Evolutionary conservation across 92 coral and sea anemone species (phyloP).

Genomic region (Phenganax stokvisi): DNA sequence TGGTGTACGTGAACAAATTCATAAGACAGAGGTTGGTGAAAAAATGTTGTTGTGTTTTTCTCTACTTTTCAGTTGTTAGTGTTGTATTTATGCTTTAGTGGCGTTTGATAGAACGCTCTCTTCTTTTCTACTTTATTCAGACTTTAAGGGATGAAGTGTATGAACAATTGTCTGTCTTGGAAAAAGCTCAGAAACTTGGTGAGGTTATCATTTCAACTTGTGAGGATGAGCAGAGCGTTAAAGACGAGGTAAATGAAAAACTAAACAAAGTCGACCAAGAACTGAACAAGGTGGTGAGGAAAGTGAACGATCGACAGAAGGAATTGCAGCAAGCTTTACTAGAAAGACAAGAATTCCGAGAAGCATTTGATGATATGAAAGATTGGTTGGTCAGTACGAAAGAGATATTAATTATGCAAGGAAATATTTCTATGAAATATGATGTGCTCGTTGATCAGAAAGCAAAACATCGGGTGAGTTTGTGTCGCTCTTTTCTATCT

Average conservation of each 20-base stretch:
- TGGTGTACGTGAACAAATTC: conserved; percentile 65
- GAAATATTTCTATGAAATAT: conserved; percentile 83
- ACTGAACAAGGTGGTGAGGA: conserved; percentile 53
- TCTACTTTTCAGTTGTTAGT: not conserved
- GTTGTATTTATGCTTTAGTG: no score
- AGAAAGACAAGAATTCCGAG: conserved; percentile 75
- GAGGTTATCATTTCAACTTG: conserved; percentile 67
- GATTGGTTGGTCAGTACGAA: conserved; percentile 76
- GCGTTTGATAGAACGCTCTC: not conserved
- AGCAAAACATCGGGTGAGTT: conserved; percentile 69
- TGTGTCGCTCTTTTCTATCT: not conserved
- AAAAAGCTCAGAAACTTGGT: conserved; percentile 68
- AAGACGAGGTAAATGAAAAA: conserved; percentile 63
- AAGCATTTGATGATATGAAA: conserved; percentile 69
- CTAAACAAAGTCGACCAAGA: conserved; percentile 64
- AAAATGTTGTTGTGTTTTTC: not conserved
- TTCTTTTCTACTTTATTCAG: conserved; percentile 30
- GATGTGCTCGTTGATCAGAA: conserved; percentile 73
- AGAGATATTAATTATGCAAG: conserved; percentile 68
- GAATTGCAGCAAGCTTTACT: conserved; percentile 72
- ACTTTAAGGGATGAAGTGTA: conserved; percentile 70
- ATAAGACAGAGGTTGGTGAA: conserved; percentile 58
- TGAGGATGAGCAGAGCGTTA: conserved; percentile 57
- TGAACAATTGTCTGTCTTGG: conserved; percentile 61
- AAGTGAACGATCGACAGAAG: conserved; percentile 64